Percentiles rank a stretch among this genome's conserved stretches.
These are phyloP conservation scores for Xiphias gladius DNA, from an alignment of 2,113 vertebrate genomes.

Conservation along the genomic window DNA sequence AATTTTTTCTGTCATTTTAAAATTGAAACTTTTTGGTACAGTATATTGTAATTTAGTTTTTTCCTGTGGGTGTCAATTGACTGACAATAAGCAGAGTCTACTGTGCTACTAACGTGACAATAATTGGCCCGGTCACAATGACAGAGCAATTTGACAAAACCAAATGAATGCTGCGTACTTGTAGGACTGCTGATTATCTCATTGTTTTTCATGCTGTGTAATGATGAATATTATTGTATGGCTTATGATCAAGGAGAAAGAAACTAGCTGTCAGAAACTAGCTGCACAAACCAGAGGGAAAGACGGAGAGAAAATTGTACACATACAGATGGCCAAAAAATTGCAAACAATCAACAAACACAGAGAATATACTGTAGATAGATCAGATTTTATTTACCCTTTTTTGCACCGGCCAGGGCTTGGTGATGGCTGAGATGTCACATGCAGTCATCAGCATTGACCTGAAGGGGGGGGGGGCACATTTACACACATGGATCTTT, in stretches of 20 bases:
- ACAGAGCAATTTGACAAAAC: neutral
- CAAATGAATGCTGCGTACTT: too few species aligned
- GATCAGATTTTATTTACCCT: conserved; percentile 83
- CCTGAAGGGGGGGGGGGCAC: conserved; percentile 76
- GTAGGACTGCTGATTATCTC: neutral
- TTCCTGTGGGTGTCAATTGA: too few species aligned
- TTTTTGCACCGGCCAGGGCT: conserved; percentile 97
- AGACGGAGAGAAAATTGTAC: neutral
- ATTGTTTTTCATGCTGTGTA: neutral
- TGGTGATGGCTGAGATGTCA: conserved; percentile 98
- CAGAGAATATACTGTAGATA: neutral
- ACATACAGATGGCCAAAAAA: neutral
- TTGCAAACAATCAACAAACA: too few species aligned
- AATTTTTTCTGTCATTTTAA: too few species aligned
- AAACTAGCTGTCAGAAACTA: neutral
- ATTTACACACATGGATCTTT: neutral
- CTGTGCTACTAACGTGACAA: neutral
- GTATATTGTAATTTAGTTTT: too few species aligned
- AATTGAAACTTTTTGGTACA: too few species aligned
- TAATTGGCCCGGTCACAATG: neutral
- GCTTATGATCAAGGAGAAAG: neutral
- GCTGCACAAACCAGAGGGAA: neutral
- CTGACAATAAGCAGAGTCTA: too few species aligned
- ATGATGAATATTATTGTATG: neutral
- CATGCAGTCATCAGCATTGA: conserved; percentile 99